Conservation (phyloP, 1,140 invertebrate species). For the Vollenhovia emeryi region DNA sequence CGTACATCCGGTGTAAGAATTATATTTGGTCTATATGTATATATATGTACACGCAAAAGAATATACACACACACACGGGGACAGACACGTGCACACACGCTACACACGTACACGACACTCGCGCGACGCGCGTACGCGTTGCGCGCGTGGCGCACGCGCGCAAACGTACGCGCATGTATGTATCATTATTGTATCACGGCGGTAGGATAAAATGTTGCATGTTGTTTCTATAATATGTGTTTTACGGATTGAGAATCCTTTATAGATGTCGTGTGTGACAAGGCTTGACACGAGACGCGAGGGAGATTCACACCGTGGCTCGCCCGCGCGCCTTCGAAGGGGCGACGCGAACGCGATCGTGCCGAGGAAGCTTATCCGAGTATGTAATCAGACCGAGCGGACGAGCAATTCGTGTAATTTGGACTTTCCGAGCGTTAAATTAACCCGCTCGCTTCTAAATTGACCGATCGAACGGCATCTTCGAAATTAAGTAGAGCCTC, state of each 20-base stretch:
- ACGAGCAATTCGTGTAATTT: neutral
- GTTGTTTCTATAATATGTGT: slow-evolving; percentile 85
- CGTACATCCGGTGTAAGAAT: slow-evolving; percentile 57
- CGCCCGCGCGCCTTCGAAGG: slow-evolving; percentile 18
- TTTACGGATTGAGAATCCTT: slow-evolving; percentile 83
- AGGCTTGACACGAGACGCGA: slow-evolving; percentile 60
- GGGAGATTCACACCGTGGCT: slow-evolving; percentile 63
- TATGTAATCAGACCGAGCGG: neutral
- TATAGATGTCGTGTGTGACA: slow-evolving; percentile 82
- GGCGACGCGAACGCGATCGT: neutral
- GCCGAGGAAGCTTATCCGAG: no score
- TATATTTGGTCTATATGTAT: slow-evolving; percentile 53
- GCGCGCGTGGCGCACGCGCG: slow-evolving; percentile 16
- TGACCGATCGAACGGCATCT: neutral
- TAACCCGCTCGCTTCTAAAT: slow-evolving; percentile 29
- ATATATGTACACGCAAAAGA: slow-evolving; percentile 4
- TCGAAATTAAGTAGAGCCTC: slow-evolving; percentile 26
- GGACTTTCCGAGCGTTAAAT: neutral
- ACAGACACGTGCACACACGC: slow-evolving; percentile 5
- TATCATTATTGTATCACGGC: slow-evolving; percentile 80
- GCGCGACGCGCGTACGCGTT: slow-evolving; percentile 47
- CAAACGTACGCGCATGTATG: slow-evolving; percentile 68
- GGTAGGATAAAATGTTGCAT: slow-evolving; percentile 85
- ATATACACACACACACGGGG: neutral
- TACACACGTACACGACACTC: slow-evolving; percentile 45